Percentiles rank a stretch among this genome's conserved stretches.
phyloP scores from a whole-genome alignment of 2,113 vertebrate genomes.

The Oncorhynchus tshawytscha region DNA sequence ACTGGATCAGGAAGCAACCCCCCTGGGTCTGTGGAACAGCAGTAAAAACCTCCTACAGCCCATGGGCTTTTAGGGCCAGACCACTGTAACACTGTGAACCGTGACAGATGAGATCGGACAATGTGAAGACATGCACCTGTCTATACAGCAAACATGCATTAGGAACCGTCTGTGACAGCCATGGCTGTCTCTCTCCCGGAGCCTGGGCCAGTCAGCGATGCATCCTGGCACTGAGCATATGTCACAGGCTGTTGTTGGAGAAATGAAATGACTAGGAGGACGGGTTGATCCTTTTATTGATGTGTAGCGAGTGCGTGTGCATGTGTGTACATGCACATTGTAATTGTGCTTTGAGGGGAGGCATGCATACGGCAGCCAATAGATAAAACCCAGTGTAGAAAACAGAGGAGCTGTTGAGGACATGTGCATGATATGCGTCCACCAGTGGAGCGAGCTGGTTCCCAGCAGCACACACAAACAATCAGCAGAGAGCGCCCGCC shows the following conservation, averaged over 20 bases:
- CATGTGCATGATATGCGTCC: too few relatives aligned
- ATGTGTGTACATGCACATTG: constrained; percentile 36
- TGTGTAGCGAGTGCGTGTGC: constrained; percentile 5
- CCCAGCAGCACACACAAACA: too few relatives aligned
- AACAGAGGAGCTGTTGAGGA: too few relatives aligned
- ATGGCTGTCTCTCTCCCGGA: constrained; percentile 8
- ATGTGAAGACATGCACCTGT: constrained; percentile 57
- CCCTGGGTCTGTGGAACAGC: too few relatives aligned
- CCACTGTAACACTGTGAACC: neutral
- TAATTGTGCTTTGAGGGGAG: constrained; percentile 36
- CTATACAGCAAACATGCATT: constrained; percentile 46
- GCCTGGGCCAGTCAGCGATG: neutral
- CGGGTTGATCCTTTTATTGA: neutral
- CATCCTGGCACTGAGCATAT: too few relatives aligned
- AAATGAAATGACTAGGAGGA: neutral
- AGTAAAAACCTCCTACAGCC: too few relatives aligned
- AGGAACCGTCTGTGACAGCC: constrained; percentile 17
- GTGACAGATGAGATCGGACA: constrained; percentile 42
- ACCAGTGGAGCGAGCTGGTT: too few relatives aligned
- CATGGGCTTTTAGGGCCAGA: too few relatives aligned
- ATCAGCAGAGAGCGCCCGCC: constrained; percentile 2
- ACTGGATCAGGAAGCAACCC: too few relatives aligned
- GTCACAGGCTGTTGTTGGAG: too few relatives aligned
- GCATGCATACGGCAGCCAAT: too few relatives aligned
- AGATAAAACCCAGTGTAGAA: too few relatives aligned